phyloP scores from a whole-genome alignment of 2,113 vertebrate genomes.

The Baryphthengus martii region DNA sequence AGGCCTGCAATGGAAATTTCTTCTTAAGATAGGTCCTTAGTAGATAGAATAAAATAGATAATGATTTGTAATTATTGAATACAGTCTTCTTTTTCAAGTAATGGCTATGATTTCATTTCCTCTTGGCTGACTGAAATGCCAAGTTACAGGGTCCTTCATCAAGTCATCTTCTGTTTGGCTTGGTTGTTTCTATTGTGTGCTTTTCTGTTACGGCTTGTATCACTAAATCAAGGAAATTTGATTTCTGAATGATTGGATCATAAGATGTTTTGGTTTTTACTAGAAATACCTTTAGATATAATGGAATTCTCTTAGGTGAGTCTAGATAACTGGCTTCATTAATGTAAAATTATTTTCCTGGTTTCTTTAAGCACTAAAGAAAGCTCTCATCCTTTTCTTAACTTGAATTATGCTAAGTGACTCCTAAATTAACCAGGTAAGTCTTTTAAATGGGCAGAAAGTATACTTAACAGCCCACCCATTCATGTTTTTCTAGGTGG shows the following conservation, averaged over 20 bases:
- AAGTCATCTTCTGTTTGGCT: neutral
- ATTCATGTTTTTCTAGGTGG: neutral
- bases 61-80: neutral
- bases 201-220: neutral
- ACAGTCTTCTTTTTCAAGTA: neutral
- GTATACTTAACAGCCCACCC: neutral
- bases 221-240: neutral
- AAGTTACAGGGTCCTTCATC: neutral
- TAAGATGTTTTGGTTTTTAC: neutral
- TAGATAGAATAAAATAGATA: neutral
- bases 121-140: neutral
- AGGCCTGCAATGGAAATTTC: neutral
- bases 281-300: neutral
- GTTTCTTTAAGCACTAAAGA: neutral
- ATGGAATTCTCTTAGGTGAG: neutral
- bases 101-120: neutral
- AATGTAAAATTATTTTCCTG: neutral
- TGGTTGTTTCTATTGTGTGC: neutral
- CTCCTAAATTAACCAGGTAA: neutral
- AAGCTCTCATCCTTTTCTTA: neutral
- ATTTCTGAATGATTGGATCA: neutral
- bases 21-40: neutral
- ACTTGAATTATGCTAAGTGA: neutral
- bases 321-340: neutral
- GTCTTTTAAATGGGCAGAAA: neutral